These are phyloP conservation scores for Molanna angustata DNA, from an alignment of 2,888 invertebrate genomes.

Conservation along the genomic window DNA sequence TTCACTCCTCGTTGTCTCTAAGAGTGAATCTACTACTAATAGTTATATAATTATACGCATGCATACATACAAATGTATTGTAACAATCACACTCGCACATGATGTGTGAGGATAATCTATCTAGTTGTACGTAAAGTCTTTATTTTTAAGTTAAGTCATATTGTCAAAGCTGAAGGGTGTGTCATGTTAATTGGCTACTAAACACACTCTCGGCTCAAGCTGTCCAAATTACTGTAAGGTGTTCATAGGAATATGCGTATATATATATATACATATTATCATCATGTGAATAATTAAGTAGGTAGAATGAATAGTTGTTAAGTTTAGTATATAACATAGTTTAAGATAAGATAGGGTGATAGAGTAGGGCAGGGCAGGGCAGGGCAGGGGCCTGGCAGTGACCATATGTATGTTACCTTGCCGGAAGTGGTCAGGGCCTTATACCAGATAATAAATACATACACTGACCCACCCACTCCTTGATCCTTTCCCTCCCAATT, in stretches of 20 bases:
- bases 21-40: conserved; percentile 23
- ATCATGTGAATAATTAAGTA: too few species aligned
- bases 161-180: neutral
- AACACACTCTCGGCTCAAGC: conserved; percentile 21
- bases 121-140: conserved; percentile 18
- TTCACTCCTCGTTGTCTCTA: too few species aligned
- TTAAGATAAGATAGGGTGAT: neutral
- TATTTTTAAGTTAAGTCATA: neutral
- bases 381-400: too few species aligned
- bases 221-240: conserved; percentile 30
- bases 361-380: conserved; percentile 14
- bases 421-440: conserved; percentile 27
- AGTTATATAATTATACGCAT: conserved; percentile 28
- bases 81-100: conserved; percentile 25
- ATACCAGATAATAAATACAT: conserved; percentile 29
- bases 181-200: too few species aligned
- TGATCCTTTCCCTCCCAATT: conserved; percentile 24
- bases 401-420: too few species aligned
- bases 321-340: neutral
- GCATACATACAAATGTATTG: conserved; percentile 29
- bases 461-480: conserved; percentile 1
- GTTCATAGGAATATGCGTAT: conserved; percentile 25
- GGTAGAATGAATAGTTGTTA: neutral
- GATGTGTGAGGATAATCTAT: conserved; percentile 19
- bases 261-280: conserved; percentile 27